phyloP scores from a whole-genome alignment of 1,140 invertebrate genomes.

The Drosophila pallidifrons region DNA sequence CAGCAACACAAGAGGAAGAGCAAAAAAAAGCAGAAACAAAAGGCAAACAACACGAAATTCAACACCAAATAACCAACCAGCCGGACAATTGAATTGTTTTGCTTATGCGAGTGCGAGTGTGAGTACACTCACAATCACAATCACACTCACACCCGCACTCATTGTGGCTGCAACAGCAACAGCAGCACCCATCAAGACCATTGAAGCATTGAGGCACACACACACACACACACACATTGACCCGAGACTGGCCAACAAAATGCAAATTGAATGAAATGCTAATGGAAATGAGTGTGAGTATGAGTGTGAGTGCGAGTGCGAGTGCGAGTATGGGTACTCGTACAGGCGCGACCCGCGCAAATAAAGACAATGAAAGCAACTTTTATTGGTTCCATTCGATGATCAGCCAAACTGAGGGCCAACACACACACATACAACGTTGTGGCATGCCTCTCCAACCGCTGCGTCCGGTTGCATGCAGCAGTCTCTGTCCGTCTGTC shows the following conservation, averaged over 20 bases:
- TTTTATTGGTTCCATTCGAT: conserved; percentile 85
- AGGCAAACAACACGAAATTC: conserved; percentile 51
- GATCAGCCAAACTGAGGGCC: conserved; percentile 53
- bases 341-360: conserved; percentile 65
- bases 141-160: background rate
- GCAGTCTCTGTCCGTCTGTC: background rate
- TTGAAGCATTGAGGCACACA: conserved; percentile 55
- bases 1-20: conserved; percentile 6
- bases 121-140: background rate
- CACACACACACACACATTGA: conserved; percentile 23
- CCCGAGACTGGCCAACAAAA: conserved; percentile 46
- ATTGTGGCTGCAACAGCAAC: background rate
- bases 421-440: background rate
- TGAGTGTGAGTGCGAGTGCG: conserved; percentile 10
- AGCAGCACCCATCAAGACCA: conserved; percentile 64
- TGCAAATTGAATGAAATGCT: conserved; percentile 82
- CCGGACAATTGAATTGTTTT: conserved; percentile 84
- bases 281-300: conserved; percentile 59
- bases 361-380: conserved; percentile 81
- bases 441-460: conserved; percentile 7
- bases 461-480: conserved; percentile 36
- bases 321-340: conserved; percentile 41
- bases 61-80: conserved; percentile 65
- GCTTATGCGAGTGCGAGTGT: conserved; percentile 26
- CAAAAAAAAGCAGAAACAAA: conserved; percentile 8